Conservation (phyloP, 1,140 invertebrate genomes). For the Drosophila funebris region DNA sequence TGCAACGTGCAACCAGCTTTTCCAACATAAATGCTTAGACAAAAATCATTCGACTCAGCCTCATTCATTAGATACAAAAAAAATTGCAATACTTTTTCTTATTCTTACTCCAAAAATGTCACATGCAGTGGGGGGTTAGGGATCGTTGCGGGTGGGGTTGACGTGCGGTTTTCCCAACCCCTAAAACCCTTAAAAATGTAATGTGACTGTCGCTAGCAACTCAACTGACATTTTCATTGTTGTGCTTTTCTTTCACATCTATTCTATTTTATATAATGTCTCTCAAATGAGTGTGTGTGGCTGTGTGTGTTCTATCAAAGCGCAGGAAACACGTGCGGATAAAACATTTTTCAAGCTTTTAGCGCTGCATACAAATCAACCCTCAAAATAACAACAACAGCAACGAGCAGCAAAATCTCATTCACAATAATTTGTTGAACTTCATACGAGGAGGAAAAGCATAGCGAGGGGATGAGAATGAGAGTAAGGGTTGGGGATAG, state of each 20-base stretch:
- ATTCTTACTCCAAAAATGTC: slow-evolving; percentile 57
- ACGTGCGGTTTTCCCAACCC: not conserved
- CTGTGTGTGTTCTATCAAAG: slow-evolving; percentile 65
- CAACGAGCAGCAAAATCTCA: slow-evolving; percentile 46
- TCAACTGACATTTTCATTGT: slow-evolving; percentile 76
- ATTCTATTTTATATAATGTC: slow-evolving; percentile 80
- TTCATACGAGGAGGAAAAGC: slow-evolving; percentile 59
- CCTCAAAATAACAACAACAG: slow-evolving; percentile 46
- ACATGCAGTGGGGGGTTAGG: slow-evolving; percentile 9
- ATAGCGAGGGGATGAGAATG: slow-evolving; percentile 8
- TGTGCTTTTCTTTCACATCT: slow-evolving; percentile 67
- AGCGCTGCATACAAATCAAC: slow-evolving; percentile 82
- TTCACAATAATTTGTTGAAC: slow-evolving; percentile 82
- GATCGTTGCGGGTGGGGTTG: too few species aligned
- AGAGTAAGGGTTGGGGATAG: not conserved
- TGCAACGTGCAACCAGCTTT: not conserved
- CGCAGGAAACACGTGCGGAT: slow-evolving; percentile 80
- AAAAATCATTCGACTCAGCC: slow-evolving; percentile 50
- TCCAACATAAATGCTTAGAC: slow-evolving; percentile 7
- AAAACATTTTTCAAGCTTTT: slow-evolving; percentile 82
- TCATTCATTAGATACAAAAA: slow-evolving; percentile 64
- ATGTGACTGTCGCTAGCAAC: slow-evolving; percentile 60
- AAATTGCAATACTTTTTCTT: slow-evolving; percentile 53
- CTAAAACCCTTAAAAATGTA: slow-evolving; percentile 43
- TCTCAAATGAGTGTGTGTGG: slow-evolving; percentile 52